Conservation (phyloP, 2,113 vertebrate species). For the Psettodes erumei region DNA sequence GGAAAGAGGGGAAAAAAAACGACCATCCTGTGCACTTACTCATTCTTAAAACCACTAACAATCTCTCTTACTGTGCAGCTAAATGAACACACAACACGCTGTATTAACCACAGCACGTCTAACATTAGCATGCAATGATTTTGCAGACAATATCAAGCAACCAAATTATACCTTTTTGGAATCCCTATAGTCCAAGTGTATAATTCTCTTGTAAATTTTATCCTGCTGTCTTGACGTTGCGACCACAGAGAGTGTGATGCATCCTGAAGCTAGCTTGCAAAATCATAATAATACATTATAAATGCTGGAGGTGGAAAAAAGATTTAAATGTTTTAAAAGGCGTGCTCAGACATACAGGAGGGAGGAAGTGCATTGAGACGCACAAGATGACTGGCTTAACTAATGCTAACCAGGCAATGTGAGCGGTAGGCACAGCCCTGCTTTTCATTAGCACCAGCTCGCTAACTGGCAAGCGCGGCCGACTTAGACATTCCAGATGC, state of each 20-base stretch:
- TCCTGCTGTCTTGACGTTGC: not conserved
- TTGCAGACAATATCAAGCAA: slow-evolving; percentile 36
- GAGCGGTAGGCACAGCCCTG: slow-evolving; percentile 41
- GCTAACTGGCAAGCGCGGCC: slow-evolving; percentile 39
- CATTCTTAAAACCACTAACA: slow-evolving; percentile 60
- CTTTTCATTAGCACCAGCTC: slow-evolving; percentile 64
- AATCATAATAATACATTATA: slow-evolving; percentile 4
- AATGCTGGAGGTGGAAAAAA: slow-evolving; percentile 20
- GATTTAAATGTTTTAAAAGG: slow-evolving; percentile 6
- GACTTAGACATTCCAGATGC: slow-evolving; percentile 49
- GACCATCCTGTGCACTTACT: slow-evolving; percentile 16
- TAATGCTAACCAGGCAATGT: slow-evolving; percentile 42
- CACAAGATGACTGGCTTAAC: slow-evolving; percentile 30
- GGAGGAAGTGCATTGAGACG: slow-evolving; percentile 6
- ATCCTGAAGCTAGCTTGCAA: not conserved
- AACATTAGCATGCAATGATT: slow-evolving; percentile 36
- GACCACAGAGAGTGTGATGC: slow-evolving; percentile 31
- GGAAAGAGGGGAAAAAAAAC: slow-evolving; percentile 1
- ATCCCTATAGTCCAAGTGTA: slow-evolving; percentile 16
- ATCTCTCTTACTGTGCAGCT: slow-evolving; percentile 27
- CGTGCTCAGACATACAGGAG: slow-evolving; percentile 6
- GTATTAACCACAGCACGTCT: slow-evolving; percentile 38
- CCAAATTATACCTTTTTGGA: slow-evolving; percentile 41
- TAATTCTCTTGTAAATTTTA: slow-evolving; percentile 41
- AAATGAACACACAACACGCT: slow-evolving; percentile 24